Evolutionary conservation across 1,140 invertebrate species (phyloP), one percentile per base, ranked within the genome.

Genomic region (Hetaerina americana): DNA sequence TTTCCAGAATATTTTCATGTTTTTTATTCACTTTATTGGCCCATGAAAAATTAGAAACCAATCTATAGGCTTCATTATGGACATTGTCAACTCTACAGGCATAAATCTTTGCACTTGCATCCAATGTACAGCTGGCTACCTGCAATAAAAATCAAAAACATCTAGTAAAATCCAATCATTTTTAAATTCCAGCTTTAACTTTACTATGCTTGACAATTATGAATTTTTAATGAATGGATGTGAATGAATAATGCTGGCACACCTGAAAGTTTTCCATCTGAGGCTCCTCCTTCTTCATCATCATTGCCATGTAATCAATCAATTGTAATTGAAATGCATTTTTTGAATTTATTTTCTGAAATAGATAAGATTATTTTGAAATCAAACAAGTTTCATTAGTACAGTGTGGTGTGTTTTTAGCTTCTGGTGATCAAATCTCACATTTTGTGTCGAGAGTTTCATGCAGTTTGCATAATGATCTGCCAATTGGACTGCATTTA

Each of bases 101-200:
- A 80, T 94, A 95, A 70, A 95, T 93, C 78, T 92, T 92, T n/a
- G 90, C 85, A 74, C 91, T 91, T 0, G 92, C 90, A 82, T 94
- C 92, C 27, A 95, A 79, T 0, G 92, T 89, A 24, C 87, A 90
- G 73, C 90, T 90, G 1, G 90, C 92, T 25, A 92, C 85, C 85
- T 92, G 84, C 12, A 70, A 75, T n/a, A n/a, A n/a, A n/a, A n/a
- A n/a, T n/a, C n/a, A n/a, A n/a, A n/a, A n/a, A n/a, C n/a, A n/a
- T n/a, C n/a, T n/a, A n/a, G n/a, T n/a, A n/a, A n/a, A n/a, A n/a
- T n/a, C n/a, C n/a, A n/a, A n/a, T n/a, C n/a, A n/a, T n/a, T n/a
- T n/a, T n/a, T n/a, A n/a, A n/a, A n/a, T n/a, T n/a, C n/a, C n/a
- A n/a, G n/a, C n/a, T n/a, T n/a, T n/a, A n/a, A n/a, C n/a, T n/a